Evolutionary conservation across 2,888 invertebrate genomes (phyloP), one percentile per base, ranked within the genome.

Genomic region (Carpatolechia fugitivella): DNA sequence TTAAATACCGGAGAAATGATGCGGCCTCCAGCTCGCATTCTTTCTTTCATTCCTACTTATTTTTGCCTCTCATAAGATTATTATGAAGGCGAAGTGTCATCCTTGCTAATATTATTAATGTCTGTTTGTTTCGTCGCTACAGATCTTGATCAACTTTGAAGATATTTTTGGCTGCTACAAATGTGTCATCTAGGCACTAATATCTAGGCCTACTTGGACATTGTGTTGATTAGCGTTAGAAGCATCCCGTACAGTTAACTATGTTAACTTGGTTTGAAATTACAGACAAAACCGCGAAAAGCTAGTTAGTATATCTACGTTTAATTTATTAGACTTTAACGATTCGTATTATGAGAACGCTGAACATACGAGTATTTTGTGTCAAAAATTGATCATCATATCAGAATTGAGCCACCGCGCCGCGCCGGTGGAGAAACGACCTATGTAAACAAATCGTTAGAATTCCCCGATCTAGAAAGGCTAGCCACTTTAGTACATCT

Each of bases 31-130:
- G 24, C 44, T 35, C 16, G 40, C 55, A 56, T 58, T 60, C 57
- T 60, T 67, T 61, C 62, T 50, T 51, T 49, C 58, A 67, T 69
- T 67, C 62, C 61, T 49, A 46, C 62, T 59, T 68, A 67, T 69
- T 70, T 69, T 55, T 41, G 62, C 56, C 56, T 8, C 56, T 44
- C 29, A 29, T 44, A 44, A 29, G 54, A 59, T 60, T 54, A 62
- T 63, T 63, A 61, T 63, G 65, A 61, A 60, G 58, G 59, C 16
- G 49, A 52, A 35, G n/a, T 47, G 52, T 48, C 56, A 56, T 29
- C 29, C 40, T 40, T 13, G 29, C 38, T 51, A 38, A 51, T 51
- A 35, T 49, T 47, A 31, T 16, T 47, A 47, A 47, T 47, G 47
- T 47, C 14, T 46, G 40, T 41, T 20, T 41, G 40, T 41, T 18